phyloP scores from a whole-genome alignment of 1,140 invertebrate genomes.

The Meloidogyne floridensis region DNA sequence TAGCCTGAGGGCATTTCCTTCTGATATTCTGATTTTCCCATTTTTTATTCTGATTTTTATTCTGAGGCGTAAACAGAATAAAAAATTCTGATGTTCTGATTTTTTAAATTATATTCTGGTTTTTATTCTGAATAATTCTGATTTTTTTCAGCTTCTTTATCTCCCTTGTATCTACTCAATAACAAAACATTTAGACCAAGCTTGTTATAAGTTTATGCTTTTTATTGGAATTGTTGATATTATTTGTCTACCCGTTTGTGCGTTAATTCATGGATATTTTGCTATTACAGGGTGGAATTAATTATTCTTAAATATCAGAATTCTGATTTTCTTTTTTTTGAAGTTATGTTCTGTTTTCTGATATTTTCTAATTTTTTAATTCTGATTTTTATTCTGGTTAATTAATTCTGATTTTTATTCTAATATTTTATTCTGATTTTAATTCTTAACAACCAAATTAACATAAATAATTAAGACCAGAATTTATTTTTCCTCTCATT shows the following conservation, averaged over 20 bases:
- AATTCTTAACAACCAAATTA: too few relatives aligned
- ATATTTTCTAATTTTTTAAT: neutral
- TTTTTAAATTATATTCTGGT: neutral
- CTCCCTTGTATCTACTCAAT: constrained; percentile 16
- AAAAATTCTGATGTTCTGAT: too few relatives aligned
- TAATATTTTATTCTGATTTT: neutral
- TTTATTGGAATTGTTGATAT: constrained; percentile 34
- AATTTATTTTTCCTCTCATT: too few relatives aligned
- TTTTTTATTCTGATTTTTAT: too few relatives aligned
- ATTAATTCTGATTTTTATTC: neutral
- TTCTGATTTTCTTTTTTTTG: too few relatives aligned
- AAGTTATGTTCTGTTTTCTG: too few relatives aligned
- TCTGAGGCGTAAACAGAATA: too few relatives aligned
- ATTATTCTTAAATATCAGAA: neutral
- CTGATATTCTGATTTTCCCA: too few relatives aligned
- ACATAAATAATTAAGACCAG: too few relatives aligned
- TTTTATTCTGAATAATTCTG: neutral
- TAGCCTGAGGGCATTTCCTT: neutral
- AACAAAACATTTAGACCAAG: constrained; percentile 20
- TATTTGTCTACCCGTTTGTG: constrained; percentile 21
- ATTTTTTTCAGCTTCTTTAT: neutral
- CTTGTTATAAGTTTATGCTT: constrained; percentile 34
- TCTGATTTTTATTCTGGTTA: neutral
- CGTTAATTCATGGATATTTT: constrained; percentile 27
- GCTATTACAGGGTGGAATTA: constrained; percentile 20